Evolutionary conservation across 2,797 vertebrate species (phyloP).

Genomic region (Tauraco hartlaubi): DNA sequence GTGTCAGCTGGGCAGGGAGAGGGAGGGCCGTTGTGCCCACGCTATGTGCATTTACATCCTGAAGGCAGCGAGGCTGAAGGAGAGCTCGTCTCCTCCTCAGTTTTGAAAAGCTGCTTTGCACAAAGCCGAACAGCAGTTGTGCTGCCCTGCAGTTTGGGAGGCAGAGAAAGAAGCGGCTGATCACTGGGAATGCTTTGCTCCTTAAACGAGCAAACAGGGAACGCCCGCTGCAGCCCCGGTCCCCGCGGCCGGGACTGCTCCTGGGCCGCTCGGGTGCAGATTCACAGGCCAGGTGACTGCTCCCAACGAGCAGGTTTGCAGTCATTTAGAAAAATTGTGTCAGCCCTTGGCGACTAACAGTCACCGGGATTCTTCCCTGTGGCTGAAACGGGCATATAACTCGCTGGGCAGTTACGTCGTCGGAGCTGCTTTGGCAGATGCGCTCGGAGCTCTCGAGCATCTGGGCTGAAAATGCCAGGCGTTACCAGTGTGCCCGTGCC

Average conservation of each 20-base stretch:
- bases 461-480: neutral
- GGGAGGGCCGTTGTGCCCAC: neutral
- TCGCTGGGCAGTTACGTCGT: neutral
- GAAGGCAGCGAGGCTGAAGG: neutral
- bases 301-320: neutral
- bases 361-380: neutral
- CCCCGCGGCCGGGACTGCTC: accelerated
- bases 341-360: neutral
- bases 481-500: neutral
- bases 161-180: neutral
- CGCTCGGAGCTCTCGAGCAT: neutral
- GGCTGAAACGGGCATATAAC: neutral
- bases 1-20: neutral
- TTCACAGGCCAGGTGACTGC: too few species aligned
- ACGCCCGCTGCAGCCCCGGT: accelerated
- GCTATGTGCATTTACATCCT: neutral
- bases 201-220: neutral
- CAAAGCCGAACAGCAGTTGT: neutral
- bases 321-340: neutral
- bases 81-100: neutral
- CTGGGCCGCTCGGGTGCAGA: neutral
- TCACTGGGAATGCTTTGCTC: neutral
- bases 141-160: neutral
- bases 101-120: neutral
- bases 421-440: neutral